Base-by-base conservation (phyloP, 2,888 invertebrate genomes). In the Leucania comma region DNA sequence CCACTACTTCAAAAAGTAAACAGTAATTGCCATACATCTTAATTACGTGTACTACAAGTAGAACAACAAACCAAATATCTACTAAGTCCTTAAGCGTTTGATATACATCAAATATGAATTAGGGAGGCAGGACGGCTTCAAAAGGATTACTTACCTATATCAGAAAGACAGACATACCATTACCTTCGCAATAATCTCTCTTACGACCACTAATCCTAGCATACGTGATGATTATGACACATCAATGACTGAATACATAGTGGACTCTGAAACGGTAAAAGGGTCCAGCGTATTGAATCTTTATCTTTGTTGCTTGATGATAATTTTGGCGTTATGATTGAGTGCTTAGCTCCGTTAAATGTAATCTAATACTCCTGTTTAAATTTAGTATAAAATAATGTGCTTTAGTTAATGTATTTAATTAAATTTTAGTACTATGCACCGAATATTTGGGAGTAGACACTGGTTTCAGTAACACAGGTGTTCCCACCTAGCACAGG, bases 101-200 rank as follows among this genome's bases (percentile, higher is more conserved):
- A 64, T 29, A 74, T 12, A 51, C 42, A 73, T 73, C 54, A 76
- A 76, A 76, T 69, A 76, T 73, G 69, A 69, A 56, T 68, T 29
- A 76, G 48, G 17, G 58, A 58, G 24, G 46, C 12, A 48, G 9
- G 26, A 12, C 10, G 48, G 32, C 48, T 56, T 56, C 59, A 35
- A 73, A 69, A 42, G 77, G 70, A 69, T 76, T 76, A 76, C 22
- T 5, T 48, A 75, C 35, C 76, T 73, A 42, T 46, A 69, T 69
- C 59, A 62, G 38, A 77, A 59, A 58, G 62, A 53, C 61, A 61
- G 51, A 58, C 69, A 35, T 53, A 56, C 77, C 32, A 50, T 67
- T 75, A n/a, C 75, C 26, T 53, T 58, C 51, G 32, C 14, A 77
- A 35, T 75, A 77, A 75, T 77, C 73, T 60, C 71, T 70, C 32